Evolutionary conservation across 2,113 vertebrate genomes (phyloP), one percentile per base, ranked within the genome.

Genomic region (Crypturellus undulatus): DNA sequence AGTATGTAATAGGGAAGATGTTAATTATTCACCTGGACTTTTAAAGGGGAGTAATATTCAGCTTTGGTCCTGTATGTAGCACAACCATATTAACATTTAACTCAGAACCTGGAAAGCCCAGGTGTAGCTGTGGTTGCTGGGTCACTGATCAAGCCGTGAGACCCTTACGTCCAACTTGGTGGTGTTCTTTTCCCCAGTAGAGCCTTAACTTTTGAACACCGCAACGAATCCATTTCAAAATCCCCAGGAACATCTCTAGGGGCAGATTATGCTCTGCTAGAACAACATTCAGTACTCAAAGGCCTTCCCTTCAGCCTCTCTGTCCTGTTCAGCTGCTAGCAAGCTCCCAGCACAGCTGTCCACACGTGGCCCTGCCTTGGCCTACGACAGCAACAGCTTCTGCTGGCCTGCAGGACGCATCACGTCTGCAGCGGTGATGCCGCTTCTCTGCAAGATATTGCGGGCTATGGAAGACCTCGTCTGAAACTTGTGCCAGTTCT

Each of bases 401-500:
- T 34, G 28, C 43, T 72, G 52, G 34, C 26, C 58, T 28, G n/a
- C 76, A 83, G 38, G 25, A 83, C 20, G 20, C 83, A 58, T 6
- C 6, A 0, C 0, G 14, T 28, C 34, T 68, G 60, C 5, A 7
- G n/a, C 43, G 45, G 64, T 86, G 90, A 80, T 40, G 43, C 4
- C 20, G 20, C 67, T 83, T 68, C 45, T 63, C 47, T 49, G 21
- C 19, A 56, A 13, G 22, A 26, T 43, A 67, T 11, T 80, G 19
- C 12, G 75, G 45, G 28, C 70, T 71, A 42, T 75, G 64, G 43
- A 77, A 92, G 56, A 71, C 18, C 4, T 77, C 5, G 0, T n/a
- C 59, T 51, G 17, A 91, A 92, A 70, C 87, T 24, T 85, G 8
- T 75, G 20, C 68, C 90, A 91, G 34, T 71, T 49, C 64, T 95